phyloP scores from a whole-genome alignment of 2,113 vertebrate genomes.

The Rhea pennata region DNA sequence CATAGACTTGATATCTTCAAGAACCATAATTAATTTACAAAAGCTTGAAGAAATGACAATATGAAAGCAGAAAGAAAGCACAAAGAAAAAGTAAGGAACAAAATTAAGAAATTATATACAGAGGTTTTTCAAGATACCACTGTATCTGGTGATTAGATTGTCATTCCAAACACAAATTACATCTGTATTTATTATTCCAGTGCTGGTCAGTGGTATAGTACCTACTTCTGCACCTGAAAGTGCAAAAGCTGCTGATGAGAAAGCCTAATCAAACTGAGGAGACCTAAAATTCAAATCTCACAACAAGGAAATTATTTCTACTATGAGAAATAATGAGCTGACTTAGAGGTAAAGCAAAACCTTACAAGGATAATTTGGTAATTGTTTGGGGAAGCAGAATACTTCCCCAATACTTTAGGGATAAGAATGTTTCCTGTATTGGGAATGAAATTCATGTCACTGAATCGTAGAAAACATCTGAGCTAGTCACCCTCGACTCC shows the following conservation, averaged over 20 bases:
- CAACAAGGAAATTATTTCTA: neutral
- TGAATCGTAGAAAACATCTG: neutral
- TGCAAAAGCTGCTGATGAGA: neutral
- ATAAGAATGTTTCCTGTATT: neutral
- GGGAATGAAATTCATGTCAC: neutral
- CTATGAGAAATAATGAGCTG: neutral
- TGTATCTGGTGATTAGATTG: neutral
- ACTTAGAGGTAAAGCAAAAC: neutral
- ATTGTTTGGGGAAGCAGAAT: neutral
- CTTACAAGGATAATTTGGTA: neutral
- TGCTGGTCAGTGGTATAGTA: neutral
- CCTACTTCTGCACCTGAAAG: neutral
- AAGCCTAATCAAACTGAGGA: neutral
- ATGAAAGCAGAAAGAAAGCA: neutral
- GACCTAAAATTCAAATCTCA: neutral
- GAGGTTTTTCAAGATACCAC: neutral
- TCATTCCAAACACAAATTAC: fast-evolving
- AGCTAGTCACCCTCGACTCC: neutral
- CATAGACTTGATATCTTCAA: neutral
- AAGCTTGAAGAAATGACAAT: neutral
- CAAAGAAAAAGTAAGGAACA: neutral
- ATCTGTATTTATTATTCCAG: neutral
- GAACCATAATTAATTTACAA: neutral
- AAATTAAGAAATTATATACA: neutral
- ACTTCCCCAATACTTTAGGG: neutral